These are phyloP conservation scores for Charaxes varanes DNA, from an alignment of 1,140 invertebrate species.

Conservation along the genomic window DNA sequence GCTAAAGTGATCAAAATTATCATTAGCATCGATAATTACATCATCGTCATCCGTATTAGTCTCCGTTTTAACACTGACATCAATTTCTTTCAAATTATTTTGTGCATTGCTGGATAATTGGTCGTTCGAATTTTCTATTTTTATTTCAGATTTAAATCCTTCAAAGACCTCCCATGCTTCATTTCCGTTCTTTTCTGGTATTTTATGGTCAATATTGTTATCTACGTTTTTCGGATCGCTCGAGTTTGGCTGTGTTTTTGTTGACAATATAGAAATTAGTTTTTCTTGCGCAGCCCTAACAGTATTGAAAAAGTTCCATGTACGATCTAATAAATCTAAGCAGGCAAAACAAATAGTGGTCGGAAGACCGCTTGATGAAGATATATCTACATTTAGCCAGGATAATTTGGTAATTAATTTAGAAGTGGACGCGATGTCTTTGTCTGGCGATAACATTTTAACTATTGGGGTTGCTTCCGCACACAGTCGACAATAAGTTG, in stretches of 20 bases:
- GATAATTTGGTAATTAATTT: conserved; percentile 54
- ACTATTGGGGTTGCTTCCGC: conserved; percentile 46
- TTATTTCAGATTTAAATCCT: conserved; percentile 38
- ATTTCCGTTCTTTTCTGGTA: conserved; percentile 43
- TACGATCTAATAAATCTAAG: conserved; percentile 56
- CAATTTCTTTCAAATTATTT: conserved; percentile 15
- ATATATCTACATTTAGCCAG: conserved; percentile 64
- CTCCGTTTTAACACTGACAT: conserved; percentile 38
- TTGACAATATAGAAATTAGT: conserved; percentile 38
- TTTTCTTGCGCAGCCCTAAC: conserved; percentile 49
- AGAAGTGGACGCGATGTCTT: conserved; percentile 44
- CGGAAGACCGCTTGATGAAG: conserved; percentile 34
- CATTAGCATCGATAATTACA: conserved; percentile 7
- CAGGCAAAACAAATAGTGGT: conserved; percentile 60
- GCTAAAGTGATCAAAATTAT: conserved; percentile 27
- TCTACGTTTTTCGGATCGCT: conserved; percentile 18
- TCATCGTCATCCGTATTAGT: conserved; percentile 28
- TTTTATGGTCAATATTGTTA: conserved; percentile 9
- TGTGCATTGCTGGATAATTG: too few species aligned
- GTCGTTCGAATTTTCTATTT: conserved; percentile 31
- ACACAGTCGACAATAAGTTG: conserved; percentile 54
- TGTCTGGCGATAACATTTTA: conserved; percentile 42
- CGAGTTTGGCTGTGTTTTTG: conserved; percentile 6
- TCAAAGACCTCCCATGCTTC: conserved; percentile 48
- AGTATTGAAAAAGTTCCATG: conserved; percentile 55